Evolutionary conservation across 2,113 vertebrate species (phyloP).

Genomic region (Corythaeola cristata): DNA sequence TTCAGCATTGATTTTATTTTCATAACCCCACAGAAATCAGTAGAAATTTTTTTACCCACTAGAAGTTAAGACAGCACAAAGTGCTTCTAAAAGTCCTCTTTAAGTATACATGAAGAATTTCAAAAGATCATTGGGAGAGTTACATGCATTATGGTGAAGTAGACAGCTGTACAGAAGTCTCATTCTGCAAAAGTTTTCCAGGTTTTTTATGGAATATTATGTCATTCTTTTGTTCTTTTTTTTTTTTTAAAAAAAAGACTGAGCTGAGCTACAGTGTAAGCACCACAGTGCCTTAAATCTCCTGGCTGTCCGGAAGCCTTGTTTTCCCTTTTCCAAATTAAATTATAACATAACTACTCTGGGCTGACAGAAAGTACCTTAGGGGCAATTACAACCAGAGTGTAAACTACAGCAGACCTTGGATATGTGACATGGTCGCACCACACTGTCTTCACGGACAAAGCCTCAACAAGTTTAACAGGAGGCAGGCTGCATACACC

Average conservation of each 20-base stretch:
- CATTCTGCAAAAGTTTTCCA: not conserved
- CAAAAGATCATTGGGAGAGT: not conserved
- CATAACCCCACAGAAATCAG: not conserved
- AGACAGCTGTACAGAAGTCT: not conserved
- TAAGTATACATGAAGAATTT: not conserved
- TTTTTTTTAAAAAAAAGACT: not conserved
- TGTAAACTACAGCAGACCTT: not conserved
- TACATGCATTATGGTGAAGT: not conserved
- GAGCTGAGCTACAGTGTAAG: not conserved
- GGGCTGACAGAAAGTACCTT: not conserved
- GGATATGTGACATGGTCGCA: not conserved
- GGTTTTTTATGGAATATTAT: not conserved
- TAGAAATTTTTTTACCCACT: not conserved
- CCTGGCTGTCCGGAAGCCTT: not conserved
- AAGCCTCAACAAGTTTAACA: not conserved
- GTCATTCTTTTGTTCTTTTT: not conserved
- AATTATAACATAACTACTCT: not conserved
- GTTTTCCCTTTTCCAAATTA: not conserved
- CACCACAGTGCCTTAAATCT: not conserved
- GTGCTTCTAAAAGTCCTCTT: not conserved
- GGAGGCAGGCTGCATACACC: not conserved
- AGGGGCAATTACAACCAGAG: not conserved
- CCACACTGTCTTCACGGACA: not conserved
- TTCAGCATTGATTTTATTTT: not conserved
- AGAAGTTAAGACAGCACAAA: not conserved